Base-by-base conservation (phyloP, 2,113 vertebrate genomes). In the Actinemys pallida region DNA sequence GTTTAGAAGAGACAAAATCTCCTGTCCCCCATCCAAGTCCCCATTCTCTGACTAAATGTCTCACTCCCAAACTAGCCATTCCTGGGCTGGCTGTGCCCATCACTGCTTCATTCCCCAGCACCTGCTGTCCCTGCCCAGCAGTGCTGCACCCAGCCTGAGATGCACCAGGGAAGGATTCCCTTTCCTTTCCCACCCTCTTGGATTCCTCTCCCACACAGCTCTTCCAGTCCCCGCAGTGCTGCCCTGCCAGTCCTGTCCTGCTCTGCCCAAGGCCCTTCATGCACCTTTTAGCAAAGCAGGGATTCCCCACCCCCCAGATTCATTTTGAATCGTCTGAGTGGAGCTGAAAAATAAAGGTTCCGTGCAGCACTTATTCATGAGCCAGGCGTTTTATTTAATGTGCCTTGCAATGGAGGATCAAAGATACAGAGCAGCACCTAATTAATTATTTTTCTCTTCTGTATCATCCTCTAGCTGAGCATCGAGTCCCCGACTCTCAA, bases 371-470 rank as follows among this genome's bases (percentile, higher is more conserved):
- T 92, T 95, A 94, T 92, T 95, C 97, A 90, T 59, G 89, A 97
- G 93, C 90, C 88, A 92, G 90, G 91, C 90, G 0, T 94, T 97
- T 95, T 87, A 95, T 91, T 95, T 95, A 94, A 97, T 53, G 88
- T 50, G 94, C 91, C 93, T 96, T 62, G 84, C 3, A 0, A 94
- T 5, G 91, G 95, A 86, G 94, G 94, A 98, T 96, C 97, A 97
- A 95, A 97, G 95, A 96, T 79, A 92, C 90, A 91, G 69, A 94
- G 97, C 95, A 92, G 94, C 95, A 94, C 94, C 96, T 96, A 96
- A 96, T 97, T 97, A 97, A 96, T 97, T 96, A 95, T 97, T 94
- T 96, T 89, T 27, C 88, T 91, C 87, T 92, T 93, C 96, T 94
- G 79, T 81, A 84, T 92, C 95, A 93, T 94, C 89, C 95, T 92